A percentile compares a stretch with the other conserved stretches of the same genome.
These are phyloP conservation scores for Heliconius ismenius DNA, from an alignment of 2,888 invertebrate genomes.

Conservation along the genomic window DNA sequence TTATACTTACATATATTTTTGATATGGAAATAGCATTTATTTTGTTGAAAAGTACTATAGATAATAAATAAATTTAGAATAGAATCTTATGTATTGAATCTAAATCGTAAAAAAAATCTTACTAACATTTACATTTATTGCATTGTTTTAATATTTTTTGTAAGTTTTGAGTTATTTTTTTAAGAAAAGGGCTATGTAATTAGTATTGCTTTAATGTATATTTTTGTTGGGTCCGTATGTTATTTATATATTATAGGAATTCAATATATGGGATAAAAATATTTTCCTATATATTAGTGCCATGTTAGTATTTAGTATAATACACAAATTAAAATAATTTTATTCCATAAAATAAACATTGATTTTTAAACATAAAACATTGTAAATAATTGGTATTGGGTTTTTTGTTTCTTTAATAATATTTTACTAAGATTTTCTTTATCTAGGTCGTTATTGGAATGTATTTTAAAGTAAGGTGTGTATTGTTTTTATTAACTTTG, in stretches of 20 bases:
- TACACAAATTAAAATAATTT: neutral
- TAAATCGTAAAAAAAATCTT: neutral
- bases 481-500: conserved; percentile 50
- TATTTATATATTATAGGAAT: neutral
- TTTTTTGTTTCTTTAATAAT: conserved; percentile 25
- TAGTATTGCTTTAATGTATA: conserved; percentile 2
- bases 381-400: conserved; percentile 33
- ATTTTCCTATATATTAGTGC: neutral
- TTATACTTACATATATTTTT: neutral
- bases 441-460: conserved; percentile 78
- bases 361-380: conserved; percentile 10
- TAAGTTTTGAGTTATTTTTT: neutral
- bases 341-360: conserved; percentile 7
- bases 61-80: neutral
- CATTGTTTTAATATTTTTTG: neutral
- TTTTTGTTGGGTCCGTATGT: neutral
- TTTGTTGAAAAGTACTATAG: neutral
- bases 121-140: neutral
- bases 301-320: neutral
- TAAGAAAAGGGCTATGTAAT: neutral
- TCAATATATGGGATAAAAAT: conserved; percentile 2
- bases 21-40: neutral
- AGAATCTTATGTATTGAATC: neutral
- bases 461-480: conserved; percentile 74
- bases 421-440: conserved; percentile 59